phyloP scores from a whole-genome alignment of 2,888 invertebrate species.

The Ophion slaviceki region DNA sequence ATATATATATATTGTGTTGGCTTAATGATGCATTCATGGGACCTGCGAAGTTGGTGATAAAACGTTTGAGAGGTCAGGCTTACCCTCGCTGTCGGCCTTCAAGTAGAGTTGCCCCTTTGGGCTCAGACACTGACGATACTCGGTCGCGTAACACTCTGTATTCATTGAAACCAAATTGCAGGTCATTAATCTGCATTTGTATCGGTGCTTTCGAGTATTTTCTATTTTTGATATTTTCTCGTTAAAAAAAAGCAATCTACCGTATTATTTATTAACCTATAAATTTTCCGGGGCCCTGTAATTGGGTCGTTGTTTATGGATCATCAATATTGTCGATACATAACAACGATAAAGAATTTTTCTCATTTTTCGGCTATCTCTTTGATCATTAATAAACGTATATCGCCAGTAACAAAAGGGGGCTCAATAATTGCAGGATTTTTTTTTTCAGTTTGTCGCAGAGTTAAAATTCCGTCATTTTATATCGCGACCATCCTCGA shows the following conservation, averaged over 20 bases:
- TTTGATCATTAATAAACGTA: neutral
- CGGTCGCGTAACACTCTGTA: slow-evolving; percentile 86
- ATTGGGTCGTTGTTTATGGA: neutral
- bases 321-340: neutral
- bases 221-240: slow-evolving; percentile 12
- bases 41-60: slow-evolving; percentile 81
- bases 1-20: slow-evolving; percentile 68
- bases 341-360: neutral
- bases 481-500: too few relatives aligned
- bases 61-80: slow-evolving; percentile 84
- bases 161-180: slow-evolving; percentile 81
- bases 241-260: neutral
- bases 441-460: too few relatives aligned
- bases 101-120: slow-evolving; percentile 92
- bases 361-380: neutral
- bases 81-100: slow-evolving; percentile 93
- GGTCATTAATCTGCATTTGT: slow-evolving; percentile 63
- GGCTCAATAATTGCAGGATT: neutral
- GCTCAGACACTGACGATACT: slow-evolving; percentile 91
- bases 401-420: neutral
- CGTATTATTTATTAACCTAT: neutral
- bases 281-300: neutral
- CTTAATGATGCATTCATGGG: slow-evolving; percentile 73
- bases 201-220: slow-evolving; percentile 23
- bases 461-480: too few relatives aligned